These are phyloP conservation scores for Elmis aenea DNA, from an alignment of 2,888 invertebrate species.

Conservation along the genomic window DNA sequence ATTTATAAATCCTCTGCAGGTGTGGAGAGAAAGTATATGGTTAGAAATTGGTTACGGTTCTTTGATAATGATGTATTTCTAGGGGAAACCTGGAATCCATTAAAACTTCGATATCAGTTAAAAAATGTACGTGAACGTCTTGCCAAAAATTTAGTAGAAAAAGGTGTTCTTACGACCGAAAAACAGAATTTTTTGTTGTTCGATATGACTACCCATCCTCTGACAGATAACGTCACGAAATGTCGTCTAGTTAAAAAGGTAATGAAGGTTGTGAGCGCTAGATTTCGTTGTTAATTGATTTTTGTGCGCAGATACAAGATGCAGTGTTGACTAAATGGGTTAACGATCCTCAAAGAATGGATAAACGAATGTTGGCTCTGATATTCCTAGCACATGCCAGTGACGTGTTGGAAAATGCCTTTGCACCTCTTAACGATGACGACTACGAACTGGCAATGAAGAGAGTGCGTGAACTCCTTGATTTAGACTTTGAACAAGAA, in stretches of 20 bases:
- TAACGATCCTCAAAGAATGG: slow-evolving; percentile 96
- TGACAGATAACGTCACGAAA: slow-evolving; percentile 93
- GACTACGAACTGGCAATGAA: slow-evolving; percentile 98
- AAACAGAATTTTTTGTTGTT: slow-evolving; percentile 99
- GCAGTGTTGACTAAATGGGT: slow-evolving; percentile 94
- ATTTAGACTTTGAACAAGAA: slow-evolving; percentile 95
- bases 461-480: slow-evolving; percentile 90
- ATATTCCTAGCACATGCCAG: slow-evolving; percentile 96
- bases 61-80: slow-evolving; percentile 29
- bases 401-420: slow-evolving; percentile 98
- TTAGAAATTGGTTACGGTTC: not conserved
- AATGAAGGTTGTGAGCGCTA: slow-evolving; percentile 3
- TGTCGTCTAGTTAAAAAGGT: slow-evolving; percentile 95
- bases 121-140: slow-evolving; percentile 98
- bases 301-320: slow-evolving; percentile 78
- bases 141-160: slow-evolving; percentile 98
- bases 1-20: slow-evolving; percentile 1
- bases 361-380: slow-evolving; percentile 87
- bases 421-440: slow-evolving; percentile 93
- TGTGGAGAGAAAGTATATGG: too few relatives aligned
- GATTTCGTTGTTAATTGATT: slow-evolving; percentile 3
- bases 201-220: slow-evolving; percentile 99
- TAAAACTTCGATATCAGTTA: slow-evolving; percentile 95
- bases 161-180: slow-evolving; percentile 97
- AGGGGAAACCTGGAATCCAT: slow-evolving; percentile 99